Percentiles rank a stretch among this genome's conserved stretches.
Conservation (phyloP, 2,797 vertebrate species). For the Tolypeutes matacus region DNA sequence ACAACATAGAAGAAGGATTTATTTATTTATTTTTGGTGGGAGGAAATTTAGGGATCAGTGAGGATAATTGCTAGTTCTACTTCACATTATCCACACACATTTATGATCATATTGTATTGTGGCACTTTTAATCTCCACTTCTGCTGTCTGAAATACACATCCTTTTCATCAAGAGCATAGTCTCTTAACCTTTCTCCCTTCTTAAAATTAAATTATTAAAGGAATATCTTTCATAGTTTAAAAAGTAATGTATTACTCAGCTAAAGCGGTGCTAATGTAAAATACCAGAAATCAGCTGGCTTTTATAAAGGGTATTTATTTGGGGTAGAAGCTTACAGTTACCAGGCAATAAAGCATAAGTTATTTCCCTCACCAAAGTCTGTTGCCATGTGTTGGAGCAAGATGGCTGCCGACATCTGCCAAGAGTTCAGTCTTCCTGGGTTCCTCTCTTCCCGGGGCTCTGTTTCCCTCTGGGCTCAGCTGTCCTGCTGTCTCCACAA, state of each 20-base stretch:
- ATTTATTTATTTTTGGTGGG: not conserved
- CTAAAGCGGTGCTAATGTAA: too few species aligned
- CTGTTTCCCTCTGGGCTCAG: too few species aligned
- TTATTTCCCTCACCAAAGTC: too few species aligned
- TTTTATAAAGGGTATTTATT: too few species aligned
- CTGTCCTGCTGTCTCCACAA: too few species aligned
- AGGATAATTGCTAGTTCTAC: not conserved
- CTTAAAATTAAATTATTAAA: not conserved
- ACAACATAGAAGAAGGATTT: not conserved
- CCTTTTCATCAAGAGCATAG: not conserved
- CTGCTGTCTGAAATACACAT: not conserved
- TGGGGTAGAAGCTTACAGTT: too few species aligned
- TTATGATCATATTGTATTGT: not conserved
- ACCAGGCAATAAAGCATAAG: too few species aligned
- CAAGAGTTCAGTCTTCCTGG: too few species aligned
- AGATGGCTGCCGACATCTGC: too few species aligned
- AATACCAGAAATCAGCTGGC: too few species aligned
- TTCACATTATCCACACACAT: accelerated
- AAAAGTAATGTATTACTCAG: not conserved
- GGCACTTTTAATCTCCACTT: not conserved
- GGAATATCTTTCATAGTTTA: not conserved
- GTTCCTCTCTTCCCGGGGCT: too few species aligned
- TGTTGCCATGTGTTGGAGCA: too few species aligned
- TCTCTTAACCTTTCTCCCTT: slow-evolving; percentile 14
- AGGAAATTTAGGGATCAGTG: not conserved